phyloP scores from a whole-genome alignment of 2,113 vertebrate species.

The Syrrhaptes paradoxus region DNA sequence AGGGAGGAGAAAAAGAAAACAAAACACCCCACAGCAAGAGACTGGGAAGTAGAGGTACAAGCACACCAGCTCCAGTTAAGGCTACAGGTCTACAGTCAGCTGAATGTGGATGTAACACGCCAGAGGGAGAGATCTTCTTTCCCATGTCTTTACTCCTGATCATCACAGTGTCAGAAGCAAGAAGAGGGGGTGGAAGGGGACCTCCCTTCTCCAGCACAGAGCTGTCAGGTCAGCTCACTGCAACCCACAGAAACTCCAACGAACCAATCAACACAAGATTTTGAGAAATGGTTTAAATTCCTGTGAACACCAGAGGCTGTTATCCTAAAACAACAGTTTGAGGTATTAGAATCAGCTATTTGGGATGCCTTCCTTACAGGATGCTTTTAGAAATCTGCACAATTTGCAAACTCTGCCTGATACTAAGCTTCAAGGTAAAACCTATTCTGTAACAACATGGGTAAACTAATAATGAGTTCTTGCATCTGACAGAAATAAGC shows the following conservation, averaged over 20 bases:
- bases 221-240: accelerated
- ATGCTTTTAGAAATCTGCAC: background rate
- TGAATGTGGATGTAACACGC: background rate
- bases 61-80: background rate
- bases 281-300: background rate
- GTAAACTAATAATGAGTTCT: background rate
- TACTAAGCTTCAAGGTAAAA: background rate
- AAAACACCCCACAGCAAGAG: background rate
- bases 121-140: background rate
- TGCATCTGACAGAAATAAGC: background rate
- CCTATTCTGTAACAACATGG: accelerated
- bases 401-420: background rate
- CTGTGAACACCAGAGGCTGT: background rate
- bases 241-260: background rate
- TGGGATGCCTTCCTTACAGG: background rate
- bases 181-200: background rate
- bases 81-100: background rate
- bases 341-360: background rate
- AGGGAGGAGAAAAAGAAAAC: background rate
- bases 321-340: background rate
- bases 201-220: background rate
- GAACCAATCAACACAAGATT: background rate
- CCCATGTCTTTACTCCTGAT: background rate
- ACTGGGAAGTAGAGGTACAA: background rate
- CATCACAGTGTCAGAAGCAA: background rate